A percentile compares a stretch with the other conserved stretches of the same genome.
phyloP scores from a whole-genome alignment of 2,888 invertebrate species.

The Aporophyla lueneburgensis region DNA sequence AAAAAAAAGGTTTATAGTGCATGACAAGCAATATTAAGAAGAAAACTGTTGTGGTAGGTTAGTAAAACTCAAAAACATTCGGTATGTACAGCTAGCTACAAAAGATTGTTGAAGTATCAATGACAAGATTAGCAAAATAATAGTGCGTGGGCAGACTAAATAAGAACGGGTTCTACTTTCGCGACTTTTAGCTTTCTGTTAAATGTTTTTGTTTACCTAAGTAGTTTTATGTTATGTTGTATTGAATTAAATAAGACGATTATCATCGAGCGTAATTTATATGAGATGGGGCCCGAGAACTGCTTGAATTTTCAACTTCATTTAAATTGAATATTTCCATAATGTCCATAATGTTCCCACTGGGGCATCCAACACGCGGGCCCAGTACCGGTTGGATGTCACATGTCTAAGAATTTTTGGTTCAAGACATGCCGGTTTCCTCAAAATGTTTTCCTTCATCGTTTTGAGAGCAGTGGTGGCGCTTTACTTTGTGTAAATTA shows the following conservation, averaged over 20 bases:
- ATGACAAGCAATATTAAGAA: conserved; percentile 13
- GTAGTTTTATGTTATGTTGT: background rate
- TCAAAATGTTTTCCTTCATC: too few relatives aligned
- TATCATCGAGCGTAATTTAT: conserved; percentile 3
- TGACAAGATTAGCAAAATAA: conserved; percentile 11
- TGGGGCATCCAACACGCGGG: too few relatives aligned
- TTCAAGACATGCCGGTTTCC: too few relatives aligned
- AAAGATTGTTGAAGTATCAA: background rate
- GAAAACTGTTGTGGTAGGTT: conserved; percentile 57
- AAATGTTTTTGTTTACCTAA: conserved; percentile 15
- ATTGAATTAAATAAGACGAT: conserved; percentile 13
- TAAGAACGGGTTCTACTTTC: conserved; percentile 48
- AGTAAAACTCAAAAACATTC: background rate
- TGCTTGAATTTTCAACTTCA: conserved; percentile 15
- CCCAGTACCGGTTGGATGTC: too few relatives aligned
- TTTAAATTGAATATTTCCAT: too few relatives aligned
- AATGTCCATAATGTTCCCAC: too few relatives aligned
- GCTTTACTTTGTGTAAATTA: too few relatives aligned
- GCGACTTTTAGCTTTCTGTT: conserved; percentile 55
- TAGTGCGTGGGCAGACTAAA: conserved; percentile 42
- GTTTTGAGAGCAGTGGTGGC: too few relatives aligned
- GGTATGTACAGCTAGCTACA: background rate
- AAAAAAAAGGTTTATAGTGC: background rate
- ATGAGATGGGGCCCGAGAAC: too few relatives aligned
- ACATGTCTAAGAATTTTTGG: too few relatives aligned